Percentiles rank a stretch among this genome's conserved stretches.
These are phyloP conservation scores for Chouioia cunea DNA, from an alignment of 2,888 invertebrate genomes.

Conservation along the genomic window DNA sequence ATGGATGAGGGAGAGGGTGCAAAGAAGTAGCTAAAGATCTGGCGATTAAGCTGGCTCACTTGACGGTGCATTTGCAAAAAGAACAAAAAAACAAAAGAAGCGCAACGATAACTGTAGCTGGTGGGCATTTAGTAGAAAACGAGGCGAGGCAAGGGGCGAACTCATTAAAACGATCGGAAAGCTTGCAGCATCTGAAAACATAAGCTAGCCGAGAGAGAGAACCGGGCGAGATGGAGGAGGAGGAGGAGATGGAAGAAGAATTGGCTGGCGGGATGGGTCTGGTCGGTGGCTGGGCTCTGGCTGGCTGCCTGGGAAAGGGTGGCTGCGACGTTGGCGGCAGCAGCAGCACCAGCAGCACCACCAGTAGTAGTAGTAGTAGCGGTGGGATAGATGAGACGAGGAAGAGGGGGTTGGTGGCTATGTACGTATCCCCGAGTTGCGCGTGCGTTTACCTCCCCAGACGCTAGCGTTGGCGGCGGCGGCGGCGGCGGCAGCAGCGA, in stretches of 20 bases:
- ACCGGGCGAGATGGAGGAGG: slow-evolving; percentile 25
- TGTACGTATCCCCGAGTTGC: slow-evolving; percentile 6
- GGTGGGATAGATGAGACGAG: background rate
- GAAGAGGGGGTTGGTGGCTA: slow-evolving; percentile 59
- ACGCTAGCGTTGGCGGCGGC: slow-evolving; percentile 12
- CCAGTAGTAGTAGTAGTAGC: background rate
- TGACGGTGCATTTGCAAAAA: no score
- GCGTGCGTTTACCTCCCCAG: background rate
- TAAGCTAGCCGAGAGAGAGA: background rate
- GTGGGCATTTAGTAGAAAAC: no score
- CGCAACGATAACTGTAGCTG: no score
- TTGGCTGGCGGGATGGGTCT: slow-evolving; percentile 24
- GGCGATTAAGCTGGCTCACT: slow-evolving; percentile 5
- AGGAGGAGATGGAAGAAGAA: slow-evolving; percentile 7
- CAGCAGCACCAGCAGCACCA: slow-evolving; percentile 5
- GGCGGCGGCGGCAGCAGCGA: slow-evolving; percentile 2
- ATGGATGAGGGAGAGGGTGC: slow-evolving; percentile 7
- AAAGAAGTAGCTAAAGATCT: slow-evolving; percentile 7
- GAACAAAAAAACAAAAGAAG: no score
- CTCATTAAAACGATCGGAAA: no score
- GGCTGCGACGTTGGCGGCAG: no score
- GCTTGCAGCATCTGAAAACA: no score
- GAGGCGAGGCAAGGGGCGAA: no score
- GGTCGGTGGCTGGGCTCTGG: slow-evolving; percentile 12
- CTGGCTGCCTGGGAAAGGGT: slow-evolving; percentile 17